Percentiles rank a stretch among this genome's conserved stretches.
Conservation (phyloP, 2,113 vertebrate genomes). For the Ophthalmolycus amberensis region DNA sequence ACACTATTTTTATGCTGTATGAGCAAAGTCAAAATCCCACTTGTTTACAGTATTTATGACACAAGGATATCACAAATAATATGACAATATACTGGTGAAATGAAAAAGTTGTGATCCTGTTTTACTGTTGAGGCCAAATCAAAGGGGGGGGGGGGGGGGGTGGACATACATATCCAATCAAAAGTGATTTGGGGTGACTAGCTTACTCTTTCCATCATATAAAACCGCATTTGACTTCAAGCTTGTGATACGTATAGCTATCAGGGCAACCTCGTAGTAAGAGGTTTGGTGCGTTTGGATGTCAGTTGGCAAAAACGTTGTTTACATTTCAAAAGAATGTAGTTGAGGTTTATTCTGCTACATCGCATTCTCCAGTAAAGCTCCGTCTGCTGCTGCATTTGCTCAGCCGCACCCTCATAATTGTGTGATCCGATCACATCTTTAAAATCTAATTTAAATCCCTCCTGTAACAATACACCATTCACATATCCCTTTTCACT, state of each 20-base stretch:
- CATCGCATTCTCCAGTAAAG: neutral
- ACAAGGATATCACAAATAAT: too few relatives aligned
- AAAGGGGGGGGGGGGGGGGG: too few relatives aligned
- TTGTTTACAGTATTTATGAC: neutral
- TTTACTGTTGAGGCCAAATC: neutral
- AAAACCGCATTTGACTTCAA: neutral
- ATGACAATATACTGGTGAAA: neutral
- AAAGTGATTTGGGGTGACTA: too few relatives aligned
- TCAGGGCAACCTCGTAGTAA: too few relatives aligned
- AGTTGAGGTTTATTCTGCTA: neutral
- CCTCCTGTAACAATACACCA: neutral
- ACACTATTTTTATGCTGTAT: neutral
- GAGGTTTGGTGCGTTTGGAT: neutral
- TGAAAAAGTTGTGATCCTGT: neutral
- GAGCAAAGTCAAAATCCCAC: neutral
- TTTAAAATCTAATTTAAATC: neutral
- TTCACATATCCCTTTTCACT: neutral
- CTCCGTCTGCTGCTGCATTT: neutral
- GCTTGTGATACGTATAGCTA: too few relatives aligned
- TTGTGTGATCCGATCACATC: neutral
- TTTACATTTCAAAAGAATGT: neutral
- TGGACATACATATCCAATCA: neutral
- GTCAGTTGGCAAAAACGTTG: neutral
- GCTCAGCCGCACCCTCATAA: neutral
- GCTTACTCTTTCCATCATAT: too few relatives aligned